phyloP scores from a whole-genome alignment of 2,888 invertebrate genomes.

The Dasysyrphus tricinctus region DNA sequence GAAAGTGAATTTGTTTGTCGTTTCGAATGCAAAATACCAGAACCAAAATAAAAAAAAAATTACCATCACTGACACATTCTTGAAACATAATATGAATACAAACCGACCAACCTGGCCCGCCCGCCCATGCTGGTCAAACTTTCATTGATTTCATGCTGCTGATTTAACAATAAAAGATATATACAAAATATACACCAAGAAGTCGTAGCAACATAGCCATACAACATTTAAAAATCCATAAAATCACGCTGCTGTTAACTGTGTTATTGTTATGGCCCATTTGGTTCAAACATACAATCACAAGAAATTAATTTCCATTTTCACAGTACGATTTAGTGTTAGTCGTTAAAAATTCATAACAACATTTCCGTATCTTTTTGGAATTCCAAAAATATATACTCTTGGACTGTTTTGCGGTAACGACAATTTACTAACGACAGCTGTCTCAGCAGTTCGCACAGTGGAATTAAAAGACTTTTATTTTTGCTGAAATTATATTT shows the following conservation, averaged over 20 bases:
- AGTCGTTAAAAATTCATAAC: slow-evolving; percentile 61
- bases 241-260: slow-evolving; percentile 32
- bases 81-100: slow-evolving; percentile 40
- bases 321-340: slow-evolving; percentile 27
- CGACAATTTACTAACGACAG: neutral
- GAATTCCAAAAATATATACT: slow-evolving; percentile 29
- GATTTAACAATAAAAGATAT: neutral
- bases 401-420: neutral
- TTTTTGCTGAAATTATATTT: neutral
- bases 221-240: slow-evolving; percentile 50
- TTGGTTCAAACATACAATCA: slow-evolving; percentile 12
- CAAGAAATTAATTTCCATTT: slow-evolving; percentile 56
- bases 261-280: slow-evolving; percentile 14
- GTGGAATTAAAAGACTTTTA: neutral
- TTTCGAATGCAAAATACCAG: slow-evolving; percentile 60
- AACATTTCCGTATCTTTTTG: slow-evolving; percentile 55
- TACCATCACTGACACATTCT: slow-evolving; percentile 16
- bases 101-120: neutral
- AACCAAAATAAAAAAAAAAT: slow-evolving; percentile 6
- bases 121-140: slow-evolving; percentile 45
- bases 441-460: too few relatives aligned
- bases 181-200: neutral
- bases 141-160: slow-evolving; percentile 38
- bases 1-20: slow-evolving; percentile 73
- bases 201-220: slow-evolving; percentile 22